phyloP scores from a whole-genome alignment of 2,113 vertebrate species.

The Triplophysa siluroides region DNA sequence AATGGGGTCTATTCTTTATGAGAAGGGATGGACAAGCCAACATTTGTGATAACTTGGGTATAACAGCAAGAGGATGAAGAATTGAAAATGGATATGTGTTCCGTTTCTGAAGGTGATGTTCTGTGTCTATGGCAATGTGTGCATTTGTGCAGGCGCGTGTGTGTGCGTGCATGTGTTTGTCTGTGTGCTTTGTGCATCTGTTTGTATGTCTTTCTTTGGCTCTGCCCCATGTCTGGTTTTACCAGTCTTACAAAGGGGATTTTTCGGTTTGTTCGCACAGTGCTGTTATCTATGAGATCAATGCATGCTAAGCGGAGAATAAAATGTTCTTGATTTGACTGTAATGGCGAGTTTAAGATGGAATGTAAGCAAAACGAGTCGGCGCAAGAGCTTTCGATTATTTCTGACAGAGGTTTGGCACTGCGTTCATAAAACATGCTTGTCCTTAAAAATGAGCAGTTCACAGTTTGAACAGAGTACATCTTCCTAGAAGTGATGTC shows the following conservation, averaged over 20 bases:
- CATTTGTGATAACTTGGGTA: conserved; percentile 23
- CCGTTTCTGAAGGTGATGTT: conserved; percentile 19
- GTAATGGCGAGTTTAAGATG: conserved; percentile 38
- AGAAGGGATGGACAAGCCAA: conserved; percentile 13
- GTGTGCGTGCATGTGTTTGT: conserved; percentile 23
- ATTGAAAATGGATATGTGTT: conserved; percentile 1
- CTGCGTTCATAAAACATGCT: background rate
- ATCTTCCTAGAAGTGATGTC: background rate
- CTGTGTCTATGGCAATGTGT: background rate
- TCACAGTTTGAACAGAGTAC: conserved; percentile 1
- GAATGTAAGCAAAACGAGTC: conserved; percentile 52
- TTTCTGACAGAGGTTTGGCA: conserved; percentile 5
- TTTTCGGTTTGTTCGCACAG: conserved; percentile 35
- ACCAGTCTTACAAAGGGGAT: conserved; percentile 50
- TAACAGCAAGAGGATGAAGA: conserved; percentile 1
- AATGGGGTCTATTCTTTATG: conserved; percentile 47
- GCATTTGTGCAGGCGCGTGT: conserved; percentile 5
- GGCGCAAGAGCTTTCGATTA: background rate
- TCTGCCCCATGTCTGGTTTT: conserved; percentile 48
- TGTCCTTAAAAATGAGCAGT: background rate
- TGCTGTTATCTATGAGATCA: conserved; percentile 46
- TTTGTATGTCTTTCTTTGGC: conserved; percentile 30
- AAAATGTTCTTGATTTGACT: conserved; percentile 52
- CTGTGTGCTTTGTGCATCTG: conserved; percentile 39
- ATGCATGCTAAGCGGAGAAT: conserved; percentile 14